Conservation (phyloP, 2,888 invertebrate species). For the Clunio marinus region DNA sequence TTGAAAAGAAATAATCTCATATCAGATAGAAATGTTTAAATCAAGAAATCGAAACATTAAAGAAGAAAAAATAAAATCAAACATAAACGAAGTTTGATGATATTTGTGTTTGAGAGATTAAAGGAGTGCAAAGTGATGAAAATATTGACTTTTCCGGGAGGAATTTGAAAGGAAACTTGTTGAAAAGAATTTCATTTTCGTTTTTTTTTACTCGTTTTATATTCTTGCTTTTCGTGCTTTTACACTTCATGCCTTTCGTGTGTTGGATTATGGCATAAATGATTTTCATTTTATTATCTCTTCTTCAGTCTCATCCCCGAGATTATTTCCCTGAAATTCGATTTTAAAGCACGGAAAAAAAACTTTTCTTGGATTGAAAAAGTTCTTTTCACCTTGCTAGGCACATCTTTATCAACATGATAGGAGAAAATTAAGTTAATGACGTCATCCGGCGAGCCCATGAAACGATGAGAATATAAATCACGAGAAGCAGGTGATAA, state of each 20-base stretch:
- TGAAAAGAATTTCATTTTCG: neutral
- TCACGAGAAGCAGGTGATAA: conserved; percentile 12
- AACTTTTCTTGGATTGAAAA: neutral
- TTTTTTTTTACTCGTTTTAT: neutral
- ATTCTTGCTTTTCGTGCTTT: too few species aligned
- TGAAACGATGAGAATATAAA: neutral
- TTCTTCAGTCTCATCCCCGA: neutral
- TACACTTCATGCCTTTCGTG: neutral
- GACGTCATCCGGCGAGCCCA: conserved; percentile 19
- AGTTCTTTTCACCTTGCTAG: neutral
- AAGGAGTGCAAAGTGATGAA: neutral
- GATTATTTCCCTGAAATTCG: neutral
- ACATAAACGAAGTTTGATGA: too few species aligned
- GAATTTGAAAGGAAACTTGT: neutral
- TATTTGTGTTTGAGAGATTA: neutral
- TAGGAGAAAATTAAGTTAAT: too few species aligned
- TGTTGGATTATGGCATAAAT: neutral
- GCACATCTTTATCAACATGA: too few species aligned
- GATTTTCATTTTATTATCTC: neutral
- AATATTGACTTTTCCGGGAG: conserved; percentile 2
- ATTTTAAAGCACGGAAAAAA: neutral
- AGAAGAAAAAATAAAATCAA: too few species aligned
- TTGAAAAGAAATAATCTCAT: too few species aligned
- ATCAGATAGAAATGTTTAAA: too few species aligned
- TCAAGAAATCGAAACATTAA: too few species aligned